Conservation (phyloP, 1,140 invertebrate genomes). For the Glossosoma conforme region DNA sequence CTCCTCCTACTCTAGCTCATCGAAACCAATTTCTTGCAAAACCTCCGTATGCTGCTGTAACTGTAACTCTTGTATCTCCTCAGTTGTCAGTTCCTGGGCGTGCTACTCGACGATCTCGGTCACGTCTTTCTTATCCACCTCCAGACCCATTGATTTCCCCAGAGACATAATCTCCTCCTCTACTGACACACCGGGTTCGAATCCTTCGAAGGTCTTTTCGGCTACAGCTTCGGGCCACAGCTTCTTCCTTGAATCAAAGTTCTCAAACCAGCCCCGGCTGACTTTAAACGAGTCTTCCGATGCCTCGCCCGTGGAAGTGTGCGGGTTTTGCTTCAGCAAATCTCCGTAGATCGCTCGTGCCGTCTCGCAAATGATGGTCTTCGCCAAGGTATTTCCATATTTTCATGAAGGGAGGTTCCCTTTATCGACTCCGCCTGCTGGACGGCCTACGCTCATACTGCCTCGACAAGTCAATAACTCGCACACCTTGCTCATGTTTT, state of each 20-base stretch:
- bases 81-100: constrained; percentile 28
- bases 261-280: constrained; percentile 18
- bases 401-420: constrained; percentile 15
- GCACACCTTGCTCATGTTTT: too few relatives aligned
- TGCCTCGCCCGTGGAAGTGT: constrained; percentile 6
- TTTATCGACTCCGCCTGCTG: too few relatives aligned
- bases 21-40: too few relatives aligned
- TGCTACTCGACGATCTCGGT: constrained; percentile 33
- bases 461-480: too few relatives aligned
- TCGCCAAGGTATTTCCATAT: constrained; percentile 24
- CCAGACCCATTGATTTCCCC: constrained; percentile 24
- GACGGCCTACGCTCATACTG: too few relatives aligned
- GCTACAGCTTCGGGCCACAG: constrained; percentile 34
- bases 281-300: constrained; percentile 14
- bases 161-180: constrained; percentile 31
- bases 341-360: constrained; percentile 19
- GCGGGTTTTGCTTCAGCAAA: constrained; percentile 18
- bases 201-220: constrained; percentile 27
- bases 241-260: constrained; percentile 32
- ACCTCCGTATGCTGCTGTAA: too few relatives aligned
- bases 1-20: too few relatives aligned
- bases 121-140: constrained; percentile 28
- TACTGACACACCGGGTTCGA: constrained; percentile 21
- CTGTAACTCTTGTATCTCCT: constrained; percentile 15
- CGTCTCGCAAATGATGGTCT: constrained; percentile 26